Percentiles rank a stretch among this genome's conserved stretches.
Evolutionary conservation across 1,140 invertebrate species (phyloP).

Genomic region (Neomicropteryx cornuta): DNA sequence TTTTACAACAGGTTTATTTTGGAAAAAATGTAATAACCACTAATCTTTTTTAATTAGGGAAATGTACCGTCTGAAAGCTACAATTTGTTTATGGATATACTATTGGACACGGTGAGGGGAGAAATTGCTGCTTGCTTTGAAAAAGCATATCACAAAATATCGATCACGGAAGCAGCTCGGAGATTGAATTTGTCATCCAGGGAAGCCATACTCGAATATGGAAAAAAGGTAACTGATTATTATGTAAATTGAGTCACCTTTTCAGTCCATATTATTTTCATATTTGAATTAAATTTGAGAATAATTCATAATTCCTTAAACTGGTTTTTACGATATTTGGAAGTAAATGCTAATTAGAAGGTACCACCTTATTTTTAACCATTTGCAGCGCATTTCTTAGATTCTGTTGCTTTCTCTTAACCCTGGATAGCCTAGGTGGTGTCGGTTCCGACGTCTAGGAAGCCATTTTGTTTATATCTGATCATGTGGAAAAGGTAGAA

Average conservation of each 20-base stretch:
- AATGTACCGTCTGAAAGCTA: constrained; percentile 96
- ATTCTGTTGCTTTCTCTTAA: no score
- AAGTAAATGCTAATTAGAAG: constrained; percentile 3
- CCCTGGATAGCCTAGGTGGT: no score
- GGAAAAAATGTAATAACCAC: neutral
- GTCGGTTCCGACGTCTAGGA: no score
- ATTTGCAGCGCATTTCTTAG: no score
- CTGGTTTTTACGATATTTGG: constrained; percentile 2
- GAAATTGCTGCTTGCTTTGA: constrained; percentile 96
- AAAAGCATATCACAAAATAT: constrained; percentile 89
- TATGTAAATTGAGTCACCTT: constrained; percentile 4
- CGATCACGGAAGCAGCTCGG: constrained; percentile 74
- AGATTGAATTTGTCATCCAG: constrained; percentile 80
- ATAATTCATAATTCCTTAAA: constrained; percentile 6
- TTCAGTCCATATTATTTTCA: neutral
- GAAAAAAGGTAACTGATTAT: constrained; percentile 47
- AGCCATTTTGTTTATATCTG: no score
- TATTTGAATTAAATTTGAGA: constrained; percentile 5
- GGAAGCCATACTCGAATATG: constrained; percentile 69
- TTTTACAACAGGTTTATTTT: neutral
- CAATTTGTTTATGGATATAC: constrained; percentile 94
- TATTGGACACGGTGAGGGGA: constrained; percentile 89
- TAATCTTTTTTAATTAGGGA: constrained; percentile 44
- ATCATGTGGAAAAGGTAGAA: no score
- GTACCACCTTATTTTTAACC: neutral